A percentile compares a stretch with the other conserved stretches of the same genome.
phyloP scores from a whole-genome alignment of 2,113 vertebrate species.

The Anas platyrhynchos region DNA sequence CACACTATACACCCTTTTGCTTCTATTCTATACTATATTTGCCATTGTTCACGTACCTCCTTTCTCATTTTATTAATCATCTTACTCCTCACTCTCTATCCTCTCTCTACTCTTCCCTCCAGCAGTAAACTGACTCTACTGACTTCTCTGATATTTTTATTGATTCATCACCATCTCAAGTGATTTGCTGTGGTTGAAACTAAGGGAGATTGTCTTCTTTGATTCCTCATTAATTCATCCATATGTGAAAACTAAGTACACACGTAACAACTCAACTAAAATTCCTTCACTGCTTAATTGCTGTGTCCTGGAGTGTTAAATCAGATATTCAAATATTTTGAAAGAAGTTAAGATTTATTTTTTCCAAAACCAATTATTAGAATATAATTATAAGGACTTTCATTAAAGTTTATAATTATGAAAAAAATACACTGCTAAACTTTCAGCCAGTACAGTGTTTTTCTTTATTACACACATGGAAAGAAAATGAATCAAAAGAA shows the following conservation, averaged over 20 bases:
- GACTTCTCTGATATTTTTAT: conserved; percentile 3
- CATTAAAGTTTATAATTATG: background rate
- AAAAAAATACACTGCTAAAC: background rate
- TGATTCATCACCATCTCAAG: background rate
- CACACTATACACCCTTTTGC: background rate
- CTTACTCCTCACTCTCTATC: background rate
- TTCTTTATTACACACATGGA: background rate
- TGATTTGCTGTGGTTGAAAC: conserved; percentile 30
- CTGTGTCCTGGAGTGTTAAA: background rate
- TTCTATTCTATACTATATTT: background rate
- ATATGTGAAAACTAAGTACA: conserved; percentile 14
- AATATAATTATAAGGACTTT: background rate
- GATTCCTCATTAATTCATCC: conserved; percentile 49
- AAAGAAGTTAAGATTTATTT: background rate
- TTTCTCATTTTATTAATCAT: conserved; percentile 16
- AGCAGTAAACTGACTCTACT: background rate
- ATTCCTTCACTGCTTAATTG: conserved; percentile 34
- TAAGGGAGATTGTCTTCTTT: conserved; percentile 18
- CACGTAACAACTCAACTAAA: conserved; percentile 49
- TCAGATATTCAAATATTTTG: conserved; percentile 16
- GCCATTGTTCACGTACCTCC: background rate
- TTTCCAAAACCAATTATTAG: background rate
- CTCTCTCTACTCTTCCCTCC: background rate
- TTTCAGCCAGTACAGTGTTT: background rate
- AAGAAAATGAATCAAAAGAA: background rate